Conservation (phyloP, 2,113 vertebrate species). For the Hypocryptadius cinnamomeus region DNA sequence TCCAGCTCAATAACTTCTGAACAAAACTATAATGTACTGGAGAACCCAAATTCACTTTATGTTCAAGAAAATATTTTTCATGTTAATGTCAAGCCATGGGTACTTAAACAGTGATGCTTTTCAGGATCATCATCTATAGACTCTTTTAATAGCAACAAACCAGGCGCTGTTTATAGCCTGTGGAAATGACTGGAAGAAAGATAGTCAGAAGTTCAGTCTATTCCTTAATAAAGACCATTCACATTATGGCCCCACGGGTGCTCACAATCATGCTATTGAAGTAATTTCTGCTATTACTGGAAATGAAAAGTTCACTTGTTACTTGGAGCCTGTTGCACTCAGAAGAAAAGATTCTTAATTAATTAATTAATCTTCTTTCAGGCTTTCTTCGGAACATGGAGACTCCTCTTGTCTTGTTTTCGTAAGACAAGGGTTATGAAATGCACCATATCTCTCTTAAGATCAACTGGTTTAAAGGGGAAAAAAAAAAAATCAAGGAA, state of each 20-base stretch:
- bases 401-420: background rate
- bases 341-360: constrained; percentile 50
- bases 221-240: constrained; percentile 56
- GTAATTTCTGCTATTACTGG: constrained; percentile 58
- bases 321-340: constrained; percentile 48
- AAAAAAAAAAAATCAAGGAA: background rate
- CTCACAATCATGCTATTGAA: constrained; percentile 62
- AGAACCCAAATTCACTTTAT: background rate
- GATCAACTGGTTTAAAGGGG: background rate
- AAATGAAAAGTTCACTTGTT: constrained; percentile 65
- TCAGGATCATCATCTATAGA: constrained; percentile 11
- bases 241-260: constrained; percentile 44
- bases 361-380: constrained; percentile 49
- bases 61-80: constrained; percentile 38
- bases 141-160: constrained; percentile 50
- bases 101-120: constrained; percentile 44
- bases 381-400: background rate
- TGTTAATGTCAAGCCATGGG: background rate
- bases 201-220: constrained; percentile 54
- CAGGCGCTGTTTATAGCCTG: constrained; percentile 56
- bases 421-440: background rate
- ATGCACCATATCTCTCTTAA: background rate
- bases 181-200: constrained; percentile 56
- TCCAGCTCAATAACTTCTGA: background rate
- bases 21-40: background rate